phyloP scores from a whole-genome alignment of 1,140 invertebrate genomes.

The Sweltsa coloradensis region DNA sequence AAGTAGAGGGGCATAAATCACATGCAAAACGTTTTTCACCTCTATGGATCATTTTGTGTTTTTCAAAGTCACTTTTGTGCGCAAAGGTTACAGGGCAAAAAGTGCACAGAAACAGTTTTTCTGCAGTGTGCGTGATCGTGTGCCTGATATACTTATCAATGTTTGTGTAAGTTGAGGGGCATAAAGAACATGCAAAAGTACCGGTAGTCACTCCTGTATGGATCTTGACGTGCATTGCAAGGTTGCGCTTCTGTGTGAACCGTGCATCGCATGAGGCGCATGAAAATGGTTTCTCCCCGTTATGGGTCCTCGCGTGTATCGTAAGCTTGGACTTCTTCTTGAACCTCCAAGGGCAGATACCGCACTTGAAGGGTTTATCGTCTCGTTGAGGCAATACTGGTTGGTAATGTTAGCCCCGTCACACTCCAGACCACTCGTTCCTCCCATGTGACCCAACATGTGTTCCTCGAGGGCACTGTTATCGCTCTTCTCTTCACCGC shows the following conservation, averaged over 20 bases:
- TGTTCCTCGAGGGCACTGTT: too few relatives aligned
- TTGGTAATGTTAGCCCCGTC: too few relatives aligned
- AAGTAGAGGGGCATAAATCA: constrained; percentile 1
- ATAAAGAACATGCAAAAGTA: constrained; percentile 2
- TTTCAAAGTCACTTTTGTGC: neutral
- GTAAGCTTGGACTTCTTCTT: too few relatives aligned
- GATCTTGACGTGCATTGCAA: neutral
- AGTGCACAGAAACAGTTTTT: constrained; percentile 7
- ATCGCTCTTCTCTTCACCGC: too few relatives aligned
- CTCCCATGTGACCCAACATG: too few relatives aligned
- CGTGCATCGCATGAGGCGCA: too few relatives aligned
- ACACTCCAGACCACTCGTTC: too few relatives aligned
- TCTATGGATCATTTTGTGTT: constrained; percentile 2
- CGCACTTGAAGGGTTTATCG: too few relatives aligned
- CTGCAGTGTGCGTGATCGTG: constrained; percentile 6
- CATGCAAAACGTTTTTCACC: constrained; percentile 8
- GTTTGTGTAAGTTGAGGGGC: neutral
- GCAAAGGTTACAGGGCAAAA: neutral
- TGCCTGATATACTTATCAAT: neutral
- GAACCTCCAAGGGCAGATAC: too few relatives aligned
- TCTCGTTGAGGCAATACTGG: too few relatives aligned
- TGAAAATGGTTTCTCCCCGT: too few relatives aligned
- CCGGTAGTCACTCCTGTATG: constrained; percentile 8
- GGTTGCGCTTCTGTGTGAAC: neutral
- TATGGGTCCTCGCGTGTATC: too few relatives aligned